phyloP scores from a whole-genome alignment of 2,797 vertebrate species.

The Pangasius macronema region DNA sequence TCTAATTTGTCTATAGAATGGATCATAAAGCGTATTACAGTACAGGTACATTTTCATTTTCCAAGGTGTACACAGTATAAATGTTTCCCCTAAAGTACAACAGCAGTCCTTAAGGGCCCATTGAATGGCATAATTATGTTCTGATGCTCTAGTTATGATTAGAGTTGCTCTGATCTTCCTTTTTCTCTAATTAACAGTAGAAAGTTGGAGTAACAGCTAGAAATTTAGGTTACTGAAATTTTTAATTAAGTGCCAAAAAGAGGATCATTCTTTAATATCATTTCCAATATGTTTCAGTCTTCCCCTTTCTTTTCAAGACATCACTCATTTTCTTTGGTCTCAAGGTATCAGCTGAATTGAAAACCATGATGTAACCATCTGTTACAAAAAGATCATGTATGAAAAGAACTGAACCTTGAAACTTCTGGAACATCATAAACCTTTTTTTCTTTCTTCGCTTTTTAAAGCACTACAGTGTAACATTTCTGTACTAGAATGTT shows the following conservation, averaged over 20 bases:
- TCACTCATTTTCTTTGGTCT: not conserved
- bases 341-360: not conserved
- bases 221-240: not conserved
- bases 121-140: not conserved
- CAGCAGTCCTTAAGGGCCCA: not conserved
- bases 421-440: not conserved
- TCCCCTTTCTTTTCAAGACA: not conserved
- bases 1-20: not conserved
- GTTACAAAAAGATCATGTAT: not conserved
- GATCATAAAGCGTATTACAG: not conserved
- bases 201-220: not conserved
- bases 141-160: not conserved
- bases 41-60: not conserved
- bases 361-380: not conserved
- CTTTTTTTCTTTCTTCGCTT: not conserved
- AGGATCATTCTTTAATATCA: too few relatives aligned
- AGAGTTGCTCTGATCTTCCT: not conserved
- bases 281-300: not conserved
- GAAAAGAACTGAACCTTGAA: not conserved
- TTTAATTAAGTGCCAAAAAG: constrained; percentile 5
- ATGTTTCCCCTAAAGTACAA: not conserved
- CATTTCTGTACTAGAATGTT: not conserved
- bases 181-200: not conserved
- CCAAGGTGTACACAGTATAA: not conserved
- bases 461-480: not conserved